A percentile compares a stretch with the other conserved stretches of the same genome.
Conservation (phyloP, 1,140 invertebrate genomes). For the Drosophila guanche region DNA sequence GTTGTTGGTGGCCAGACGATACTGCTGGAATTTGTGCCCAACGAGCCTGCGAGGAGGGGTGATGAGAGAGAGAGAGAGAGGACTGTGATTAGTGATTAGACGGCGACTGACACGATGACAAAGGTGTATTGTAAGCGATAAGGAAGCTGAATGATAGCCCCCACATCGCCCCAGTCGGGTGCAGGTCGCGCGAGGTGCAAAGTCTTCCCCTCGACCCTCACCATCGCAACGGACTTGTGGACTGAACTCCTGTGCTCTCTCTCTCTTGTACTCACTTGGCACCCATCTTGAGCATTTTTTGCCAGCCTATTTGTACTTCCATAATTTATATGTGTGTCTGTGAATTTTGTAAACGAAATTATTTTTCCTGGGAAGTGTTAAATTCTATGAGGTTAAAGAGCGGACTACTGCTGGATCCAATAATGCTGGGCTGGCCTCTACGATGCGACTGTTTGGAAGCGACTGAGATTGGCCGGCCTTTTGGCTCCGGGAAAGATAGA, state of each 20-base stretch:
- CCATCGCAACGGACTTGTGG: constrained; percentile 14
- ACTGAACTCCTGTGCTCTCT: not conserved
- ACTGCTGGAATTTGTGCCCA: constrained; percentile 60
- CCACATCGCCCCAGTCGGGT: too few relatives aligned
- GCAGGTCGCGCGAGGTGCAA: constrained; percentile 20
- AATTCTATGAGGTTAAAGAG: not conserved
- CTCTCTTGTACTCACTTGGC: constrained; percentile 52
- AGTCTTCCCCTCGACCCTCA: constrained; percentile 5
- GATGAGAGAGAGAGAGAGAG: not conserved
- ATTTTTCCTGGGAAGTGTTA: not conserved
- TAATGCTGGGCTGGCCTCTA: not conserved
- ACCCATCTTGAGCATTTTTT: constrained; percentile 49
- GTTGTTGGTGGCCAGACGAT: constrained; percentile 46
- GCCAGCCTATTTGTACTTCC: constrained; percentile 62
- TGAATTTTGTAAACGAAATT: not conserved
- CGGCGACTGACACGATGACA: not conserved
- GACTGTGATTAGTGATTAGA: not conserved
- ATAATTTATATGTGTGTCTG: constrained; percentile 20
- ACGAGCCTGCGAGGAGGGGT: constrained; percentile 38
- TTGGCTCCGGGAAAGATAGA: too few relatives aligned
- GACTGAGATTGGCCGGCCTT: constrained; percentile 8
- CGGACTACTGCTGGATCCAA: not conserved
- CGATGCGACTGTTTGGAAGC: constrained; percentile 22
- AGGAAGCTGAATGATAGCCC: not conserved
- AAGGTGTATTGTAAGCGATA: not conserved